Base-by-base conservation (phyloP, 2,797 vertebrate genomes). In the Bucorvus abyssinicus region DNA sequence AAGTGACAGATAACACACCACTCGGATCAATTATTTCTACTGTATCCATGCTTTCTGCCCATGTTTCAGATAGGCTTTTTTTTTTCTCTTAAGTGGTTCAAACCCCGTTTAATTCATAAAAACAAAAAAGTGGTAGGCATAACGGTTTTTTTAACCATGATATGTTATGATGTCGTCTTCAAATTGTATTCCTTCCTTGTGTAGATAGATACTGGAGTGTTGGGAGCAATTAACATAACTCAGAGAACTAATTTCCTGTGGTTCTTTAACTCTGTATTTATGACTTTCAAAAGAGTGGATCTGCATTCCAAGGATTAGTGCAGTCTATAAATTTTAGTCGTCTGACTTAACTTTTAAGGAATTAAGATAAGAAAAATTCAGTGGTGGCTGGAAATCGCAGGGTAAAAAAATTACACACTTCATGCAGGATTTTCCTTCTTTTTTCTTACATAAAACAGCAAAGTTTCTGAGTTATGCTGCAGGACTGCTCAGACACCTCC, bases 221-320 rank as follows among this genome's bases (percentile, higher is more conserved):
- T 92, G 82, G 76, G 84, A 97, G 95, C 86, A 95, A 97, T 97
- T 97, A 97, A 92, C 95, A 94, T 95, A 96, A 96, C 90, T 96
- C 91, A 95, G 91, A 94, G 84, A 96, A 84, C 90, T 96, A 95
- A 95, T 97, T 95, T 96, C 86, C 93, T 94, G 75, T 64, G 78
- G 57, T 95, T 95, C 92, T 89, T 96, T 95, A 92, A 55, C 60
- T 93, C 83, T 47, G 78, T 95, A 96, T 96, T 95, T 95, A 94
- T 93, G 64, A 60, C 82, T 91, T 97, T 97, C 79, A 83, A 74
- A 91, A 90, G 84, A 95, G 73, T 91, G 89, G 65, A 61, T 94
- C 83, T 91, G 93, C 85, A 80, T 70, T 94, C 60, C 26, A 61
- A 90, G 91, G 86, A 96, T 95, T 96, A 95, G 92, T 84, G 71